Conservation (phyloP, 1,140 invertebrate genomes). For the Psix sp. region DNA sequence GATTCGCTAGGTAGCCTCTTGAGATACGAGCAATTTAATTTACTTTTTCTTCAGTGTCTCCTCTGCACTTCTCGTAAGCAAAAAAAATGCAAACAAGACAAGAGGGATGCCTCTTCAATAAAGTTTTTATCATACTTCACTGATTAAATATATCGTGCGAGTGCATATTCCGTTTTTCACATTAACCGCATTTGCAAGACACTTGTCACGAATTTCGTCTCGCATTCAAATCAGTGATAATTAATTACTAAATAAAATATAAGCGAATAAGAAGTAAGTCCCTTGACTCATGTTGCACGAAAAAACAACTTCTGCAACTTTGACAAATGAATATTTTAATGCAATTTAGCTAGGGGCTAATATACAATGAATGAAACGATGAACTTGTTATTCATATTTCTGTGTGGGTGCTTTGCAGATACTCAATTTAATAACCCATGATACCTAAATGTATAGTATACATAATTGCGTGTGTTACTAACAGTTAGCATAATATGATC, state of each 20-base stretch:
- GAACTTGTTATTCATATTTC: conserved; percentile 29
- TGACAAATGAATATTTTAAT: too few species aligned
- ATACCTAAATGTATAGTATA: conserved; percentile 15
- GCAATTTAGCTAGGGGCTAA: too few species aligned
- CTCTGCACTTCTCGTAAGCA: conserved; percentile 19
- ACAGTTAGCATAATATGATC: conserved; percentile 35
- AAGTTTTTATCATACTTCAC: conserved; percentile 31
- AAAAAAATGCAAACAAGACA: conserved; percentile 5
- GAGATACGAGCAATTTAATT: conserved; percentile 57
- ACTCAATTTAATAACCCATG: conserved; percentile 17
- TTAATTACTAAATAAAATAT: too few species aligned
- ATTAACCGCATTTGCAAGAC: conserved; percentile 20
- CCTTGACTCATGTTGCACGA: too few species aligned
- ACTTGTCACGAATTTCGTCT: too few species aligned
- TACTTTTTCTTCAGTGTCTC: conserved; percentile 42
- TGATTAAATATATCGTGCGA: conserved; percentile 42
- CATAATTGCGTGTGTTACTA: conserved; percentile 40
- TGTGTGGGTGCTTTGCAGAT: neutral
- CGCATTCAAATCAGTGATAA: too few species aligned
- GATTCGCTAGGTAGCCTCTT: conserved; percentile 41
- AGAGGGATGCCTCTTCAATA: conserved; percentile 9
- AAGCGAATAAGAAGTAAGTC: too few species aligned
- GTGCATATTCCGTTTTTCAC: conserved; percentile 11
- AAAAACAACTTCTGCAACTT: too few species aligned
- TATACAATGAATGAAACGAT: too few species aligned